These are phyloP conservation scores for Bombus waltoni DNA, from an alignment of 1,140 invertebrate genomes.

Conservation along the genomic window DNA sequence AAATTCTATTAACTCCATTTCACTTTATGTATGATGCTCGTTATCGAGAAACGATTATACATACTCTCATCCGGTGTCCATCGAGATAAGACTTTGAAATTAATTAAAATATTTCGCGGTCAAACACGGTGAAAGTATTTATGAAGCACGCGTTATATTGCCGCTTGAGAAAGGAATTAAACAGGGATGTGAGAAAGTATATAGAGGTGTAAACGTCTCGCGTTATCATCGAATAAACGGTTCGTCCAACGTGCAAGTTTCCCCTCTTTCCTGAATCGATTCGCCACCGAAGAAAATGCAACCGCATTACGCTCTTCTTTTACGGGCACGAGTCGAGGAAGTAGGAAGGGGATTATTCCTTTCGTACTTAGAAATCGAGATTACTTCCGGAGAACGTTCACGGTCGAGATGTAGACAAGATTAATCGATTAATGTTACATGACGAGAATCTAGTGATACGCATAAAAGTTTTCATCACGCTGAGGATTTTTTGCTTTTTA, in stretches of 20 bases:
- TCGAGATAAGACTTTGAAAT: neutral
- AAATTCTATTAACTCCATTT: neutral
- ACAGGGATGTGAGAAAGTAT: neutral
- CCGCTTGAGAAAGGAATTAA: neutral
- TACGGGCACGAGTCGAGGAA: neutral
- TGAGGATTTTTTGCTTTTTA: too few relatives aligned
- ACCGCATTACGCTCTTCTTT: neutral
- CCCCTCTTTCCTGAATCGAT: neutral
- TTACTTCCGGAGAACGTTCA: neutral
- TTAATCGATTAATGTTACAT: neutral
- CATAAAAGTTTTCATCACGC: too few relatives aligned
- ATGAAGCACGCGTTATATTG: neutral
- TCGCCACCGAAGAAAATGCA: neutral
- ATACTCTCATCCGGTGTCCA: neutral
- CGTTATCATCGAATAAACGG: neutral
- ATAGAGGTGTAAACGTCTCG: neutral
- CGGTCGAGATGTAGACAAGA: neutral
- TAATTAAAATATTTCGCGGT: neutral
- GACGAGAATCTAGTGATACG: too few relatives aligned
- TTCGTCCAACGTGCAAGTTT: neutral
- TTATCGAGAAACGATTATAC: neutral
- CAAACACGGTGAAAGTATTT: neutral
- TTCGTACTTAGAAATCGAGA: neutral
- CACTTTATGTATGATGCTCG: neutral
- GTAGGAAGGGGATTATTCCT: neutral